Evolutionary conservation across 2,888 invertebrate genomes (phyloP).

Genomic region (Steromphala cineraria): DNA sequence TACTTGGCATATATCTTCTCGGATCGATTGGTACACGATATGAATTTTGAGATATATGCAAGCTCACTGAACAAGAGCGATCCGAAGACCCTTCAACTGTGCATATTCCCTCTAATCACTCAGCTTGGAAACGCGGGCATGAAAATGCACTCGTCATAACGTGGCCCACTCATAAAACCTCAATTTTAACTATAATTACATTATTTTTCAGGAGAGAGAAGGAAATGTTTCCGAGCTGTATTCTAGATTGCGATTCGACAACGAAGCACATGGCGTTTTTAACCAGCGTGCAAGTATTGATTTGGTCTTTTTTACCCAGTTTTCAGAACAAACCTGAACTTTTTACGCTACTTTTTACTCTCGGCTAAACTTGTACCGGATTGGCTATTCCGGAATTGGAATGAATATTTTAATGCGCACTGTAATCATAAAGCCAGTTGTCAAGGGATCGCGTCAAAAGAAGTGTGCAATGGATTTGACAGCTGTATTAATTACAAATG

Average conservation of each 20-base stretch:
- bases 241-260: slow-evolving; percentile 1
- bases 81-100: background rate
- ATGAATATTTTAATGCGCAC: background rate
- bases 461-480: background rate
- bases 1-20: no score
- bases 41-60: no score
- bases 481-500: background rate
- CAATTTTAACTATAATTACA: slow-evolving; percentile 6
- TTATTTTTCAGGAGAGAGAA: background rate
- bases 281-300: background rate
- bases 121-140: background rate
- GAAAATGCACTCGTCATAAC: slow-evolving; percentile 1
- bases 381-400: background rate
- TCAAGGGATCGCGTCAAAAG: background rate
- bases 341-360: background rate
- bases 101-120: background rate
- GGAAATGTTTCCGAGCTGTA: background rate
- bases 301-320: background rate
- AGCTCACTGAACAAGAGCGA: no score
- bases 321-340: slow-evolving; percentile 8
- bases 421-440: background rate
- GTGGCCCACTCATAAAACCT: background rate
- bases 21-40: no score
- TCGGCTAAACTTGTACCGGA: background rate
- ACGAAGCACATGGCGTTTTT: slow-evolving; percentile 8